Evolutionary conservation across 2,113 vertebrate species (phyloP), one percentile per base, ranked within the genome.

Genomic region (human (Homo sapiens)): DNA sequence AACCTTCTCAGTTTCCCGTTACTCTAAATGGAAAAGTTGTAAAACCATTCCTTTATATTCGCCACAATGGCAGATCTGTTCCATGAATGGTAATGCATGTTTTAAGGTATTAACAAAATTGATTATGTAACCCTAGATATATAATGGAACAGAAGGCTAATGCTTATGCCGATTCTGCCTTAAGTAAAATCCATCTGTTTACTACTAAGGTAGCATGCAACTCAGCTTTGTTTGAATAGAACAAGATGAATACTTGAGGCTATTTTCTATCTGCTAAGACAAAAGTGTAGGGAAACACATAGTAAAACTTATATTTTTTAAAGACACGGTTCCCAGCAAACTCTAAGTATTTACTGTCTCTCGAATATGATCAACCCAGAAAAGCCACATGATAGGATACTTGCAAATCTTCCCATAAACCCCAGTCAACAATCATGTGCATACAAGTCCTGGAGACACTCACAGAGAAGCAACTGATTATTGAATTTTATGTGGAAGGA

Each of bases 71-170:
- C 16, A 76, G 35, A 72, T 96, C 75, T 70, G n/a, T 79, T 70
- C 93, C 94, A 35, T 83, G 64, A 90, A 97, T 90, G 96, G 80
- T 90, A 97, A 97, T 76, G 43, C 70, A 22, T 92, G 57, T 92
- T 97, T 96, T 80, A 79, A 94, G 97, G 76, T 66, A 95, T 88
- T 57, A 90, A 68, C 0, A 2, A 82, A 52, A n/a, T 96, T 95
- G 68, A 86, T 95, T 83, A 92, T 76, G 27, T 83, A 92, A 50
- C n/a, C 50, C 40, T 79, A 79, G 73, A 89, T 86, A 89, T 22
- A 55, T 80, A 90, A 90, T 88, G 35, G 40, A 97, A 95, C 96
- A 97, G 93, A 97, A 97, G 90, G 84, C 89, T 90, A 85, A 97
- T 93, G 85, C 30, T 92, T 93, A 23, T 50, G 43, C 79, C 90